Evolutionary conservation across 2,113 vertebrate genomes (phyloP).

Genomic region (Cynoglossus semilaevis): DNA sequence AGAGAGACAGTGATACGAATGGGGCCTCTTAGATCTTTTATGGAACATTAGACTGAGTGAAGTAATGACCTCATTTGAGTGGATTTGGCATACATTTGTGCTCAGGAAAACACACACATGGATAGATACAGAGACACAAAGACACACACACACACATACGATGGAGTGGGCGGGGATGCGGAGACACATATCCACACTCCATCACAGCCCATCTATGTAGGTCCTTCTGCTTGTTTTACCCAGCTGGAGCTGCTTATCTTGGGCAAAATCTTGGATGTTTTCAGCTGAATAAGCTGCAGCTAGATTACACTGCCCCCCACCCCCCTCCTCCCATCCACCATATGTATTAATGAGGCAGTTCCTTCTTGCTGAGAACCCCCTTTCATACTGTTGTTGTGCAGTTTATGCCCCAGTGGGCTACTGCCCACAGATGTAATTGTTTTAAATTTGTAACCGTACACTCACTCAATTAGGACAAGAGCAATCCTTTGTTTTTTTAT

Average conservation of each 20-base stretch:
- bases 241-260: conserved; percentile 61
- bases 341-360: conserved; percentile 59
- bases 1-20: conserved; percentile 58
- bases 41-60: conserved; percentile 70
- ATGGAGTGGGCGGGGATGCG: background rate
- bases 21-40: conserved; percentile 66
- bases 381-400: conserved; percentile 56
- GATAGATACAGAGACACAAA: conserved; percentile 20
- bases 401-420: conserved; percentile 50
- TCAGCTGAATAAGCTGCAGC: conserved; percentile 62
- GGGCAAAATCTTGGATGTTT: conserved; percentile 57
- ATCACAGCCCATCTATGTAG: conserved; percentile 52
- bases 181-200: conserved; percentile 16
- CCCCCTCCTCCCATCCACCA: background rate
- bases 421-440: conserved; percentile 67
- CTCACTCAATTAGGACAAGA: conserved; percentile 61
- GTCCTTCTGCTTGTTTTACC: conserved; percentile 41
- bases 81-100: conserved; percentile 59
- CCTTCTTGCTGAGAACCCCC: conserved; percentile 41
- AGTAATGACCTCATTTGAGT: conserved; percentile 70
- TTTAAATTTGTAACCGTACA: conserved; percentile 68
- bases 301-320: conserved; percentile 48
- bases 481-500: conserved; percentile 25
- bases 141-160: conserved; percentile 8
- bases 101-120: conserved; percentile 42